A percentile compares a stretch with the other conserved stretches of the same genome.
Conservation (phyloP, 2,888 invertebrate genomes). For the Sesamia inferens region DNA sequence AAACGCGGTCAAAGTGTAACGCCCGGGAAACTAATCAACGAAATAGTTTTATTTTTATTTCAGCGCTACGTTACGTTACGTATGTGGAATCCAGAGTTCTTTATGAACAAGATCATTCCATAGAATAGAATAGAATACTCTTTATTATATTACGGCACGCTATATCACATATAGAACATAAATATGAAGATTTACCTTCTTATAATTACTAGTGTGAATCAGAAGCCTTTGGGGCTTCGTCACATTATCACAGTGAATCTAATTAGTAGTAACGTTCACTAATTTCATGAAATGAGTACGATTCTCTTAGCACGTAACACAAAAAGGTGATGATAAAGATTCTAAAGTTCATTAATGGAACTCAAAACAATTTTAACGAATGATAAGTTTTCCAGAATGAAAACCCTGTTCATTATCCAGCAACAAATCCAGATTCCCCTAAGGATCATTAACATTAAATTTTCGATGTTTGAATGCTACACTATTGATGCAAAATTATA, state of each 20-base stretch:
- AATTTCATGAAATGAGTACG: conserved; percentile 1
- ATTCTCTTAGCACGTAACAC: background rate
- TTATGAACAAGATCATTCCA: conserved; percentile 19
- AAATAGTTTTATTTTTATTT: conserved; percentile 51
- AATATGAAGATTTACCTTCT: background rate
- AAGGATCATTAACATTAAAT: background rate
- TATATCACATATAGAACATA: no score
- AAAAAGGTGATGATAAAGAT: background rate
- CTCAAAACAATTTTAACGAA: no score
- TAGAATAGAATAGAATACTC: background rate
- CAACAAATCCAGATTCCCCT: background rate
- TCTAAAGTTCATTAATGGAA: background rate
- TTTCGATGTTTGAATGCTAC: background rate
- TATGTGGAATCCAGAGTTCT: conserved; percentile 11
- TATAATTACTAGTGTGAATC: conserved; percentile 30
- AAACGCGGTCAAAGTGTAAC: conserved; percentile 59
- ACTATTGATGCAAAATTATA: background rate
- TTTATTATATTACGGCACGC: no score
- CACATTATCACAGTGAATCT: conserved; percentile 29
- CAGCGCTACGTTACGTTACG: conserved; percentile 9
- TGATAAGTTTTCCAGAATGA: no score
- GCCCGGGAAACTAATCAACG: conserved; percentile 61
- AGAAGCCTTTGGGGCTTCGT: conserved; percentile 29
- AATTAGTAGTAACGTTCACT: conserved; percentile 35
- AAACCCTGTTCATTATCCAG: background rate